Base-by-base conservation (phyloP, 2,113 vertebrate species). In the Channa argus region DNA sequence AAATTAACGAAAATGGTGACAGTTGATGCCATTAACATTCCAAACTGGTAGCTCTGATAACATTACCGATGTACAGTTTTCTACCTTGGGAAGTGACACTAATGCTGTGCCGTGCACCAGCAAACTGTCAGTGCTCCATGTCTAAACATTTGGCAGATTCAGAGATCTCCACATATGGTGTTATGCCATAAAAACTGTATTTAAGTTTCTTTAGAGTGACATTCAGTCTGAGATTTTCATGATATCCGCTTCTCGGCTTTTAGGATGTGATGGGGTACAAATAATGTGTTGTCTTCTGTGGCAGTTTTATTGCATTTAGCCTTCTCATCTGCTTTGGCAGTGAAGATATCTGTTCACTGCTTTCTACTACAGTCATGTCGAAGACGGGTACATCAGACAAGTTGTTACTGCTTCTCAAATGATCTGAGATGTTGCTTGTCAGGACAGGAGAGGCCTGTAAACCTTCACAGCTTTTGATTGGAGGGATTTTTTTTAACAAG, bases 101-200 rank as follows among this genome's bases (percentile, higher is more conserved):
- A 63, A 74, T 71, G 37, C 12, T 24, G 4, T 45, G 15, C 39
- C 49, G 47, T 9, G 9, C 47, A 33, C 45, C 71, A 53, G 66
- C 15, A 74, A 34, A 71, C 55, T 44, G 52, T 52, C 63, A 10
- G 56, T 54, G 56, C 43, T 72, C 53, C 62, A 45, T 1, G 6
- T 84, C 39, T 24, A n/a, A 63, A 60, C 49, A 13, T 76, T 77
- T 77, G 49, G 24, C 12, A 33, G 7, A 24, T 50, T 53, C 7
- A 7, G 37, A 74, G 58, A 41, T 36, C 52, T 33, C 54, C 39
- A 11, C 53, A 68, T 46, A 49, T 6, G 39, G 11, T 65, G 64
- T 65, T 63, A 24, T 54, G n/a, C 6, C 5, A n/a, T 61, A 74
- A 85, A 83, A 59, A 71, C 15, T 0, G 13, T 24, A 34, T 70